A percentile compares a stretch with the other conserved stretches of the same genome.
Conservation (phyloP, 2,888 invertebrate genomes). For the Dugesia japonica region DNA sequence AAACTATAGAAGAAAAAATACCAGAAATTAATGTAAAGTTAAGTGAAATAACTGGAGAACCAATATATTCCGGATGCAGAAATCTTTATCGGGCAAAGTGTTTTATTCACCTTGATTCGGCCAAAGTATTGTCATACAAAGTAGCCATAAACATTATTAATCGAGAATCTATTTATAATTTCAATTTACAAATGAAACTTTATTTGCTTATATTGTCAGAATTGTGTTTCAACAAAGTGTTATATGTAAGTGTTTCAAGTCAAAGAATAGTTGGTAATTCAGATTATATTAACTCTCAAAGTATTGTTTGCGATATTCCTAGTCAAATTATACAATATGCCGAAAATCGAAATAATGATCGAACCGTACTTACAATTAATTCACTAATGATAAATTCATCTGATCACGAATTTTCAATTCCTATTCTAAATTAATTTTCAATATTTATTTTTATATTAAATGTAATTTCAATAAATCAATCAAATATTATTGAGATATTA, state of each 20-base stretch:
- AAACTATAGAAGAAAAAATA: neutral
- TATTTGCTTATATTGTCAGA: neutral
- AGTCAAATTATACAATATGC: neutral
- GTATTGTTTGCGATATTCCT: neutral
- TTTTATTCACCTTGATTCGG: neutral
- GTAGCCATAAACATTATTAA: neutral
- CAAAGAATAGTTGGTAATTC: neutral
- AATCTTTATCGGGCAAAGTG: neutral
- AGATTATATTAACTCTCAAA: neutral
- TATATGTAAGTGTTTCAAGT: neutral
- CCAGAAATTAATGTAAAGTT: too few species aligned
- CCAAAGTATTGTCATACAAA: neutral
- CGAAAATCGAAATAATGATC: neutral
- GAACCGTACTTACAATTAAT: too few species aligned
- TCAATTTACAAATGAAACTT: neutral
- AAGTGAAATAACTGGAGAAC: neutral
- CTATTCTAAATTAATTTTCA: neutral
- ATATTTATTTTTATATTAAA: neutral
- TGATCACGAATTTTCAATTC: neutral
- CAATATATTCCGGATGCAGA: neutral
- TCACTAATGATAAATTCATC: neutral
- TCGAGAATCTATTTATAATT: neutral
- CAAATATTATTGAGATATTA: too few species aligned
- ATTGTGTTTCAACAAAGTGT: neutral
- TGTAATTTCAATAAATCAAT: neutral